Evolutionary conservation across 1,140 invertebrate genomes (phyloP).

Genomic region (Varroa destructor): DNA sequence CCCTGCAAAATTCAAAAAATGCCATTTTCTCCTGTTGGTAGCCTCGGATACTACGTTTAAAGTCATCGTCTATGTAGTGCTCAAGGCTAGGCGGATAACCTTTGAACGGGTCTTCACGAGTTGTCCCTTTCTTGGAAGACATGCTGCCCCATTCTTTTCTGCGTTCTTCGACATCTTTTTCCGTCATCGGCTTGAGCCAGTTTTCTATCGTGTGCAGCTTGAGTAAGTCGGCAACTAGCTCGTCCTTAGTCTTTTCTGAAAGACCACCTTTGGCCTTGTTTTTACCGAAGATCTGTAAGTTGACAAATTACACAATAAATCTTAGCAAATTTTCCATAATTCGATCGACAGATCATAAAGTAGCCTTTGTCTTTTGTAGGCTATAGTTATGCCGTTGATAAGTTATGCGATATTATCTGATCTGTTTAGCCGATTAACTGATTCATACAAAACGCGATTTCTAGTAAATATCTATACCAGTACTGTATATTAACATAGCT

Average conservation of each 20-base stretch:
- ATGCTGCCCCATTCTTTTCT: slow-evolving; percentile 31
- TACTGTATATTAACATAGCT: no score
- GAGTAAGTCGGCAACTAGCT: slow-evolving; percentile 74
- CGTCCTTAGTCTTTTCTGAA: slow-evolving; percentile 75
- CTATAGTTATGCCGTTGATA: no score
- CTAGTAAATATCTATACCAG: no score
- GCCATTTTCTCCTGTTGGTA: slow-evolving; percentile 62
- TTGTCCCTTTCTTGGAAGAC: slow-evolving; percentile 29
- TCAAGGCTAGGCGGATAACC: slow-evolving; percentile 29
- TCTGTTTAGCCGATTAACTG: no score
- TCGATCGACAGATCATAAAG: no score
- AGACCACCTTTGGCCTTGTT: slow-evolving; percentile 79
- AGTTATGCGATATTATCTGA: no score
- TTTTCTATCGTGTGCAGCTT: slow-evolving; percentile 83
- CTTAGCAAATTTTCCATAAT: no score
- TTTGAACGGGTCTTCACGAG: slow-evolving; percentile 29
- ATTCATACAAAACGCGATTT: no score
- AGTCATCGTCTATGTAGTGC: slow-evolving; percentile 1
- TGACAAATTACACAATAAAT: background rate
- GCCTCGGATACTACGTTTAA: slow-evolving; percentile 21
- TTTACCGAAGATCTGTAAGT: slow-evolving; percentile 53
- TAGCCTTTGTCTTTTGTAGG: no score
- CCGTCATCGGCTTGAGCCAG: slow-evolving; percentile 46
- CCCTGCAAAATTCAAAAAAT: slow-evolving; percentile 71
- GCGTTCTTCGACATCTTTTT: slow-evolving; percentile 18